Evolutionary conservation across 2,113 vertebrate species (phyloP).

Genomic region (Laticauda colubrina): DNA sequence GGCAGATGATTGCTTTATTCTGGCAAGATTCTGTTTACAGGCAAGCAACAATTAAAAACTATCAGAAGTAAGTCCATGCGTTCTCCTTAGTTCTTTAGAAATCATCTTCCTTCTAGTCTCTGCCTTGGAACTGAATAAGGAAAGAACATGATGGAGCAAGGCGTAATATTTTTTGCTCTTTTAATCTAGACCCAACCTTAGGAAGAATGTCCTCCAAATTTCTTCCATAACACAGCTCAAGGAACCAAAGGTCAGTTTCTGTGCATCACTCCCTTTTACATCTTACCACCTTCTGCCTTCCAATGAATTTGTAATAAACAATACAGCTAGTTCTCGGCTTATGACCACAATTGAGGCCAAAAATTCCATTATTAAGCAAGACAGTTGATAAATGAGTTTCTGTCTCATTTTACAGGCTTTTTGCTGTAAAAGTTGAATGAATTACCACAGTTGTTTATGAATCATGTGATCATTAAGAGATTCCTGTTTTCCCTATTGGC

Average conservation of each 20-base stretch:
- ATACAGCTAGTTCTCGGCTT: too few relatives aligned
- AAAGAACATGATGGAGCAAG: background rate
- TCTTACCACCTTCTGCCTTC: background rate
- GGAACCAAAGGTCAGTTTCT: background rate
- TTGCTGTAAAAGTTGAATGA: background rate
- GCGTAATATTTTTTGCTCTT: background rate
- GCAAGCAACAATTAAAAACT: too few relatives aligned
- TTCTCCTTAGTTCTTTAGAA: background rate
- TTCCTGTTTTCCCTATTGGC: background rate
- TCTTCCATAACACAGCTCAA: background rate
- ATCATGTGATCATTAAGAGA: background rate
- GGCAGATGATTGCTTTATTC: too few relatives aligned
- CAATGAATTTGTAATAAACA: background rate
- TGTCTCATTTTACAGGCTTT: background rate
- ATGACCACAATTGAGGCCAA: too few relatives aligned
- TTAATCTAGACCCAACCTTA: background rate
- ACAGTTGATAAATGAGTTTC: too few relatives aligned
- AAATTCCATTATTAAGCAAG: too few relatives aligned
- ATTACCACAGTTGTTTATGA: background rate
- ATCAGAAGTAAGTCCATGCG: too few relatives aligned
- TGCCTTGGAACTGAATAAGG: background rate
- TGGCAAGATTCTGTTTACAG: too few relatives aligned
- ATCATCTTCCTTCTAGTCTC: background rate
- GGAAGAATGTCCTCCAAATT: background rate
- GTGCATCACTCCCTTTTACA: background rate